Conservation (phyloP, 2,888 invertebrate genomes). For the Brachynemurus nebulosus region DNA sequence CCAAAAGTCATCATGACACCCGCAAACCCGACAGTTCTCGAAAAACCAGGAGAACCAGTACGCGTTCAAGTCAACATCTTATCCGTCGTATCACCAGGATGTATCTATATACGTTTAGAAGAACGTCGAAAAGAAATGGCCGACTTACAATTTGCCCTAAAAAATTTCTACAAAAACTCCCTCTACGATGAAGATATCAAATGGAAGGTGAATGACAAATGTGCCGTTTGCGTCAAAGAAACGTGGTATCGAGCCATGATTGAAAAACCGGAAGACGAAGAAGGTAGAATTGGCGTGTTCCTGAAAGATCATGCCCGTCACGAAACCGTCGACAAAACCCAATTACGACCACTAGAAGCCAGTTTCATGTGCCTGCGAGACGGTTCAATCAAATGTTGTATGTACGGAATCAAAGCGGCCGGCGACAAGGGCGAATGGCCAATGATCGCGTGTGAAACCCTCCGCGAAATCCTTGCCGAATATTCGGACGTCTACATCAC, state of each 20-base stretch:
- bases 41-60: neutral
- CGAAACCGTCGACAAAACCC: slow-evolving; percentile 32
- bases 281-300: slow-evolving; percentile 37
- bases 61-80: slow-evolving; percentile 1
- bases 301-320: slow-evolving; percentile 50
- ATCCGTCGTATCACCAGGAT: neutral
- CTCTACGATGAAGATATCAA: neutral
- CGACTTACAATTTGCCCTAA: slow-evolving; percentile 4
- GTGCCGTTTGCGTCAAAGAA: neutral
- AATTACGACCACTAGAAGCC: slow-evolving; percentile 37
- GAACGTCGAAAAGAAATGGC: neutral
- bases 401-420: slow-evolving; percentile 55
- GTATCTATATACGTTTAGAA: slow-evolving; percentile 3
- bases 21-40: neutral
- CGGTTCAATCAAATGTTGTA: slow-evolving; percentile 49
- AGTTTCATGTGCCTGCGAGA: slow-evolving; percentile 38
- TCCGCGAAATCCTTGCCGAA: slow-evolving; percentile 38
- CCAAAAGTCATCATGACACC: no score
- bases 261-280: slow-evolving; percentile 23
- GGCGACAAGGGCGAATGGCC: slow-evolving; percentile 48
- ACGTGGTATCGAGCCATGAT: slow-evolving; percentile 6
- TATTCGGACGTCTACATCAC: slow-evolving; percentile 29
- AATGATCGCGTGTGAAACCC: slow-evolving; percentile 41
- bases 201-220: neutral
- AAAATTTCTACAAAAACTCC: slow-evolving; percentile 1